Evolutionary conservation across 2,797 vertebrate genomes (phyloP).

Genomic region (Micrastur ruficollis): DNA sequence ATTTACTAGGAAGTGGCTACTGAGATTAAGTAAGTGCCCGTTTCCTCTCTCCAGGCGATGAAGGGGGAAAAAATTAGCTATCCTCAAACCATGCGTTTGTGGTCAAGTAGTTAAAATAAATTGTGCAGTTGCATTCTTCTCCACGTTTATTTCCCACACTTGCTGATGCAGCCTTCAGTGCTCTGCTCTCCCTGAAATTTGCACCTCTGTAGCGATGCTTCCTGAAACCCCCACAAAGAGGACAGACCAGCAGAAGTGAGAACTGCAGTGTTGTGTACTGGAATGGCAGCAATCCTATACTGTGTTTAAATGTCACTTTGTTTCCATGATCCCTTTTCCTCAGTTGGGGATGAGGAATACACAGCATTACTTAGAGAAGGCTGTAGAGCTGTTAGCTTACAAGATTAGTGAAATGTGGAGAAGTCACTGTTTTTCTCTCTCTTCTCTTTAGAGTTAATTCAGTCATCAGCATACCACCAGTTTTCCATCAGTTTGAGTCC

Average conservation of each 20-base stretch:
- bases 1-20: neutral
- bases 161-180: neutral
- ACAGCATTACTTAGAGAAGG: neutral
- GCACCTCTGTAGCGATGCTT: neutral
- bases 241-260: neutral
- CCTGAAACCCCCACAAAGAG: neutral
- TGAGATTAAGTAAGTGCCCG: neutral
- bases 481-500: neutral
- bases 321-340: neutral
- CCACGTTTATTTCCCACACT: neutral
- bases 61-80: neutral
- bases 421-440: neutral
- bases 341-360: neutral
- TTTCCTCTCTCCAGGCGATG: neutral
- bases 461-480: neutral
- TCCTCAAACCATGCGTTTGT: neutral
- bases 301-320: neutral
- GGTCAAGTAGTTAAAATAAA: neutral
- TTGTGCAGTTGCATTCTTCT: neutral
- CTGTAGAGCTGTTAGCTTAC: neutral
- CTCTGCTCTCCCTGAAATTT: neutral
- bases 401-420: neutral
- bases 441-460: neutral
- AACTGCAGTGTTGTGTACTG: fast-evolving
- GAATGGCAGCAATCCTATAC: neutral